Evolutionary conservation across 2,797 vertebrate genomes (phyloP).

Genomic region (Octomys mimax): DNA sequence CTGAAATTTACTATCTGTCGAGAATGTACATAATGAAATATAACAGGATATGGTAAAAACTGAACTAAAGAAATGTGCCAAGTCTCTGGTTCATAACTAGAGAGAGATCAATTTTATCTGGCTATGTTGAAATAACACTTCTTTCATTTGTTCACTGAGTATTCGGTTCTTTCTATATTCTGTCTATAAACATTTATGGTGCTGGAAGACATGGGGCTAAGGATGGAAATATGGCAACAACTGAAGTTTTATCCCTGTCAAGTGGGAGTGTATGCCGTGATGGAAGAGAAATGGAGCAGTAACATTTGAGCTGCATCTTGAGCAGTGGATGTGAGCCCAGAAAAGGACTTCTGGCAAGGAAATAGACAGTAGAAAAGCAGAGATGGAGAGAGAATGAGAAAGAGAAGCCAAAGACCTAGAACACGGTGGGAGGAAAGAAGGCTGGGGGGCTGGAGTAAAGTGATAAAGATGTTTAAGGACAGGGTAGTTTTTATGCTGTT

Average conservation of each 20-base stretch:
- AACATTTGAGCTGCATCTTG: not conserved
- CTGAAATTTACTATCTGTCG: not conserved
- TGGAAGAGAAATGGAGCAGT: not conserved
- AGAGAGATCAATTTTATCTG: not conserved
- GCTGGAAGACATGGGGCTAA: not conserved
- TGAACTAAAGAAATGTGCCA: not conserved
- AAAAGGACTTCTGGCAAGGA: not conserved
- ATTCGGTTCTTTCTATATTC: not conserved
- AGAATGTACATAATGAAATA: not conserved
- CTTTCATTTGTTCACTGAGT: not conserved
- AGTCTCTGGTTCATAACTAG: not conserved
- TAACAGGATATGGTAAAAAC: not conserved
- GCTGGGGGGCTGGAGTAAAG: not conserved
- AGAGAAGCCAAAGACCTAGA: not conserved
- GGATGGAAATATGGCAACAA: not conserved
- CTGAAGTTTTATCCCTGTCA: not conserved
- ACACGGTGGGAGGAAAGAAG: too few species aligned
- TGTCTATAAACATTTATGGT: not conserved
- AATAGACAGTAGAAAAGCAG: not conserved
- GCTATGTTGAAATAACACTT: not conserved
- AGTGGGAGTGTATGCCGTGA: not conserved
- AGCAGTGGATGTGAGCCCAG: not conserved
- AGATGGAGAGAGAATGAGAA: not conserved
- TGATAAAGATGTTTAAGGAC: not conserved
- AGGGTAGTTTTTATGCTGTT: not conserved